Percentiles rank a stretch among this genome's conserved stretches.
Evolutionary conservation across 2,888 invertebrate genomes (phyloP).

Genomic region (Brachyptera risi): DNA sequence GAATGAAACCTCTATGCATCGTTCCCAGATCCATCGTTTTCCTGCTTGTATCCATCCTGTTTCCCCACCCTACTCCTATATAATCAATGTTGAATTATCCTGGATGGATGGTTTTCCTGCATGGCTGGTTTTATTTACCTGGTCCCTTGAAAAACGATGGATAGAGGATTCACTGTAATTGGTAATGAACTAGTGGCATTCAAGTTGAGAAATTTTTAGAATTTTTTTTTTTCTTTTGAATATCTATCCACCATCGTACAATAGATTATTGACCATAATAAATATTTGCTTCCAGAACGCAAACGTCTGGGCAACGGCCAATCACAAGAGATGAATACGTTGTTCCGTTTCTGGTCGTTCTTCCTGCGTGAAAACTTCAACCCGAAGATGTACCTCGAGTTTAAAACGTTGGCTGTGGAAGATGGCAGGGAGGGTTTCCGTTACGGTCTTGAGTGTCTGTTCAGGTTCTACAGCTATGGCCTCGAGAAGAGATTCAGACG

Average conservation of each 20-base stretch:
- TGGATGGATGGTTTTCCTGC: too few species aligned
- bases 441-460: slow-evolving; percentile 63
- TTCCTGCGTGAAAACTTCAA: slow-evolving; percentile 98
- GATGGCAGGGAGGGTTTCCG: slow-evolving; percentile 86
- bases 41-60: too few species aligned
- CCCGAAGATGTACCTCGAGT: slow-evolving; percentile 96
- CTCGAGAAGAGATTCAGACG: slow-evolving; percentile 93
- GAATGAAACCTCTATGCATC: too few species aligned
- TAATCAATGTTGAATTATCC: too few species aligned
- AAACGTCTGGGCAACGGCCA: slow-evolving; percentile 89
- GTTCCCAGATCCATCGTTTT: too few species aligned
- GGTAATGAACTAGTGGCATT: too few species aligned
- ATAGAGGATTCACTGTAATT: too few species aligned
- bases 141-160: too few species aligned
- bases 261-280: background rate
- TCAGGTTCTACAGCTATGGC: slow-evolving; percentile 97
- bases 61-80: too few species aligned
- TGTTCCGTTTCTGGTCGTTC: slow-evolving; percentile 99
- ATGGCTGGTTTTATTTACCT: too few species aligned
- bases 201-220: too few species aligned
- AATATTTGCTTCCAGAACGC: slow-evolving; percentile 68
- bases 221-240: background rate
- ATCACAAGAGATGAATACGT: slow-evolving; percentile 98
- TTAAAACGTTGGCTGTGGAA: slow-evolving; percentile 85
- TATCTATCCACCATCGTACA: background rate